These are phyloP conservation scores for Osedax frankpressi DNA, from an alignment of 2,888 invertebrate genomes.

Conservation along the genomic window DNA sequence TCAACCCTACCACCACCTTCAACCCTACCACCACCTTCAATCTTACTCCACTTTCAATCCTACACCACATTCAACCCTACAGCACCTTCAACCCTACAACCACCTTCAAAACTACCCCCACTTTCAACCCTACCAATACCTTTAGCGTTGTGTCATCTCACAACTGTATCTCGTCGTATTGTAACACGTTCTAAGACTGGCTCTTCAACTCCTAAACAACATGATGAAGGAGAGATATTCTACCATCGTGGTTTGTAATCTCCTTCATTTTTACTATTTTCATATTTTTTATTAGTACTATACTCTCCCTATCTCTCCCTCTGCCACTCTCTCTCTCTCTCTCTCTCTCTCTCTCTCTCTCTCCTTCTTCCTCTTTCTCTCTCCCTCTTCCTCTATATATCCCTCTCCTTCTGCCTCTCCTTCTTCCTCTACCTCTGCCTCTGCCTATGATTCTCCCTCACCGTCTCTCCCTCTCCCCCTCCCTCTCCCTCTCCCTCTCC, in stretches of 20 bases:
- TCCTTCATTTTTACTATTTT: too few relatives aligned
- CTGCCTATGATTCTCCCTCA: background rate
- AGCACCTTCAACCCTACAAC: background rate
- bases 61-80: too few relatives aligned
- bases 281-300: too few relatives aligned
- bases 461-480: background rate
- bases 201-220: constrained; percentile 54
- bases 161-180: constrained; percentile 49
- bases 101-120: background rate
- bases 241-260: background rate
- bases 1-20: background rate
- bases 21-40: background rate
- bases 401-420: background rate
- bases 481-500: background rate
- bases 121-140: background rate
- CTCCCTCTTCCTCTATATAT: background rate
- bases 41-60: background rate
- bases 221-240: constrained; percentile 49
- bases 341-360: constrained; percentile 2
- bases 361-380: background rate
- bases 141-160: too few relatives aligned
- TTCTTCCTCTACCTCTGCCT: background rate
- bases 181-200: constrained; percentile 70
- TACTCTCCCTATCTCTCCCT: background rate
- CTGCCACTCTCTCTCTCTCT: background rate